Conservation (phyloP, 2,797 vertebrate species). For the Macropus fuliginosus region DNA sequence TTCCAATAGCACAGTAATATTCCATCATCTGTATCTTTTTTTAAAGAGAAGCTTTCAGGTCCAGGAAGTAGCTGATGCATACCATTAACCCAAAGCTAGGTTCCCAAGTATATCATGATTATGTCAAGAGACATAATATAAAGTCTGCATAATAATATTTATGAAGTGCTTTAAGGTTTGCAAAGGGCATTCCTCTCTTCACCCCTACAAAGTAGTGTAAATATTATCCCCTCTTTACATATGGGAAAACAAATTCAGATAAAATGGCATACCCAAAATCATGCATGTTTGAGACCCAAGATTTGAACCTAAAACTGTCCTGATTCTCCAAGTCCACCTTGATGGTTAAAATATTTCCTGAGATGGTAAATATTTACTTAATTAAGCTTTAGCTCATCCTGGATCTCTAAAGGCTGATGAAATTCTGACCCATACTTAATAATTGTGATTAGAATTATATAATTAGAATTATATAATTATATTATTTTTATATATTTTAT, state of each 20-base stretch:
- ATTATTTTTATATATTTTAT: no score
- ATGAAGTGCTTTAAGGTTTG: conserved; percentile 23
- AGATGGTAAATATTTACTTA: background rate
- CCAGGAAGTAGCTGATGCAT: background rate
- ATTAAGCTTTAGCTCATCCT: background rate
- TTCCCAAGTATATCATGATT: conserved; percentile 9
- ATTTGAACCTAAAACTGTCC: background rate
- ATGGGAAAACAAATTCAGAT: background rate
- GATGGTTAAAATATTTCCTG: background rate
- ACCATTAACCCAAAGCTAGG: background rate
- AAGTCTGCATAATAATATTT: background rate
- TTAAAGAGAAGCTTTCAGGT: background rate
- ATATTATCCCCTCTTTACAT: background rate
- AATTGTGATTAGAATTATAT: background rate
- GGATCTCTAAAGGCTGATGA: conserved; percentile 9
- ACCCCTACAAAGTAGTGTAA: background rate
- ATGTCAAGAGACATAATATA: conserved; percentile 4
- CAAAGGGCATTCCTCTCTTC: background rate
- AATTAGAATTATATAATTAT: no score
- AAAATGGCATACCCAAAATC: background rate
- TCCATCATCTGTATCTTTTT: background rate
- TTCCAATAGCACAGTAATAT: background rate
- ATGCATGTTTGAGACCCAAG: background rate
- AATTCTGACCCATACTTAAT: conserved; percentile 18
- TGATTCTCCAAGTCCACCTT: background rate